Conservation (phyloP, 2,797 vertebrate species). For the Typhlichthys subterraneus region DNA sequence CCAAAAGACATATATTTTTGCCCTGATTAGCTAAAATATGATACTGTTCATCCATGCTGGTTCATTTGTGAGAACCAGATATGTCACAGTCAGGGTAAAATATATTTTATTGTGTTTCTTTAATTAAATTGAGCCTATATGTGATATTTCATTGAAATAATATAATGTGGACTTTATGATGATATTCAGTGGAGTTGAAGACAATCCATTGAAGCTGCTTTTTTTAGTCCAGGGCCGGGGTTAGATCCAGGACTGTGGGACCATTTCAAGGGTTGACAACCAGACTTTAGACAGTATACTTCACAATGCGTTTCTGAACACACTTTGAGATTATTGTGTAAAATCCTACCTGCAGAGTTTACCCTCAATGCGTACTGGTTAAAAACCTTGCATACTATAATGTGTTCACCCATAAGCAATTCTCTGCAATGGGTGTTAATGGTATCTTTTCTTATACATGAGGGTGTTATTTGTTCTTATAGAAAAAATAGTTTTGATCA, state of each 20-base stretch:
- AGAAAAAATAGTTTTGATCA: constrained; percentile 43
- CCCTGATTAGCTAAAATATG: too few relatives aligned
- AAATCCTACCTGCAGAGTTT: not conserved
- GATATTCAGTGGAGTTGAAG: constrained; percentile 9
- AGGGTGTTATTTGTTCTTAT: constrained; percentile 43
- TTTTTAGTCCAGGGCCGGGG: constrained; percentile 28
- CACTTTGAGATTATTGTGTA: not conserved
- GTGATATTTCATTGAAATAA: not conserved
- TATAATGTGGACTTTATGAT: not conserved
- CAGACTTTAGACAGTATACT: too few relatives aligned
- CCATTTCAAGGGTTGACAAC: not conserved
- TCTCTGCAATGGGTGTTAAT: constrained; percentile 25
- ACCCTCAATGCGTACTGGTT: not conserved
- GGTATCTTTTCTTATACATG: constrained; percentile 25
- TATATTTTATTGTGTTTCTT: too few relatives aligned
- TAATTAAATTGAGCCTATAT: too few relatives aligned
- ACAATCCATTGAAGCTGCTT: constrained; percentile 43
- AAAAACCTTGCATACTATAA: constrained; percentile 16
- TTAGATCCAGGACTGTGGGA: constrained; percentile 14
- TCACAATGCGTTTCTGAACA: too few relatives aligned
- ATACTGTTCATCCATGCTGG: too few relatives aligned
- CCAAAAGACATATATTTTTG: too few relatives aligned
- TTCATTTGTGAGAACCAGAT: too few relatives aligned
- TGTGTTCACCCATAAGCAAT: constrained; percentile 44
- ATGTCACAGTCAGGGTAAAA: too few relatives aligned